These are phyloP conservation scores for Nycticebus coucang DNA, from an alignment of 2,113 vertebrate species.

Conservation along the genomic window DNA sequence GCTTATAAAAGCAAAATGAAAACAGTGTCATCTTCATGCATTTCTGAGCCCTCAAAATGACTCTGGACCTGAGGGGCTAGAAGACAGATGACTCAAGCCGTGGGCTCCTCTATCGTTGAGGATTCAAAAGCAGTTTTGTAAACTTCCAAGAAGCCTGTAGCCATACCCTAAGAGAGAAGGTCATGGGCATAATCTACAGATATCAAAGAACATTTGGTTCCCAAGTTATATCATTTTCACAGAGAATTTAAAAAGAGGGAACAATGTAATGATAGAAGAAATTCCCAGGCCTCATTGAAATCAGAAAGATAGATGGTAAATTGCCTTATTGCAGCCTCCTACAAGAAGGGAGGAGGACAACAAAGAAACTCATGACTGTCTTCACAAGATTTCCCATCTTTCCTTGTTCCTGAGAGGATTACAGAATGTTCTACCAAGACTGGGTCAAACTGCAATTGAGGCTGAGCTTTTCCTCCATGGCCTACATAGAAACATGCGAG, in stretches of 20 bases:
- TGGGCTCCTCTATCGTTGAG: background rate
- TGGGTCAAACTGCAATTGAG: background rate
- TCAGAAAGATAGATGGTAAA: background rate
- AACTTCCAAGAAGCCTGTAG: background rate
- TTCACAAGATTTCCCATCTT: background rate
- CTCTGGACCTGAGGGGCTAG: background rate
- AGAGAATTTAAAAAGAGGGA: background rate
- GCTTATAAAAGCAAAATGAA: background rate
- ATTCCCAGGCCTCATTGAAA: background rate
- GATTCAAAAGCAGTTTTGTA: background rate
- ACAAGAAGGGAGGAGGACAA: background rate
- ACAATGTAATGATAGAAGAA: background rate
- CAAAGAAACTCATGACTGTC: background rate
- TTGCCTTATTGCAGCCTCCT: background rate
- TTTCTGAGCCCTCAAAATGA: background rate
- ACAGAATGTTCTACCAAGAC: conserved; percentile 1
- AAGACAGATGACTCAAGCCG: background rate
- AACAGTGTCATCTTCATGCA: background rate
- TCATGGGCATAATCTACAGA: background rate
- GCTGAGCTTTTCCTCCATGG: background rate
- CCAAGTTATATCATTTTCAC: background rate
- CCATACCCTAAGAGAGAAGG: background rate
- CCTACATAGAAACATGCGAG: background rate
- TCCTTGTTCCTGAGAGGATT: background rate
- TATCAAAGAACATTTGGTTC: background rate